Percentiles rank a stretch among this genome's conserved stretches.
phyloP scores from a whole-genome alignment of 2,113 vertebrate species.

The Scolopax mira region DNA sequence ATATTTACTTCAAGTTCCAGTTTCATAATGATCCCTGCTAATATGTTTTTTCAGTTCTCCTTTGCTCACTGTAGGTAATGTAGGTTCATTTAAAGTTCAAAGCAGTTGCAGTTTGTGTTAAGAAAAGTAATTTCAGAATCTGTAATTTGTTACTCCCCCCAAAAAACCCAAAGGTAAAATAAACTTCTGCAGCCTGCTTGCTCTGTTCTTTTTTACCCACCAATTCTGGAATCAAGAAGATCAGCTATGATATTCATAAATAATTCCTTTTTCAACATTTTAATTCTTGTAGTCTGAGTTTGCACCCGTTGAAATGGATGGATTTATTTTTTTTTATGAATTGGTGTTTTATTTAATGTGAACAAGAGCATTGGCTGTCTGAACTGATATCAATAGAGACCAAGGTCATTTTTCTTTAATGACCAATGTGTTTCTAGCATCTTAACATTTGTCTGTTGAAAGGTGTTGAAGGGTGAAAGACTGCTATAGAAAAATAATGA shows the following conservation, averaged over 20 bases:
- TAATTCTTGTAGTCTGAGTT: neutral
- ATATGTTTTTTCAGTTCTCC: rapidly evolving
- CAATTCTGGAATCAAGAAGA: neutral
- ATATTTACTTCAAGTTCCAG: neutral
- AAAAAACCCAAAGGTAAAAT: neutral
- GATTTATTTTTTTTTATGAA: neutral
- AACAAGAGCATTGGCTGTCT: neutral
- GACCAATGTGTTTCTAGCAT: neutral
- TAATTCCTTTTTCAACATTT: rapidly evolving
- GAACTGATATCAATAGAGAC: neutral
- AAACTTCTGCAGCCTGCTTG: neutral
- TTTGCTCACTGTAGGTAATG: neutral
- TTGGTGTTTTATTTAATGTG: neutral
- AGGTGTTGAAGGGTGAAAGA: neutral
- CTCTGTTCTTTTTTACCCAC: neutral
- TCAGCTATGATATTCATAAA: neutral
- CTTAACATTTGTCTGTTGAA: neutral
- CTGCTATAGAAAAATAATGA: neutral
- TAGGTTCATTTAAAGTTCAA: neutral
- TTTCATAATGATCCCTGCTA: neutral
- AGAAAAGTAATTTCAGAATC: neutral
- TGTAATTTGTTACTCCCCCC: neutral
- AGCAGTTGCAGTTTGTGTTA: neutral
- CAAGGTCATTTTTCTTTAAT: neutral
- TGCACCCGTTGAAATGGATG: neutral